Base-by-base conservation (phyloP, 2,797 vertebrate species). In the Hippopotamyrus pictus region DNA sequence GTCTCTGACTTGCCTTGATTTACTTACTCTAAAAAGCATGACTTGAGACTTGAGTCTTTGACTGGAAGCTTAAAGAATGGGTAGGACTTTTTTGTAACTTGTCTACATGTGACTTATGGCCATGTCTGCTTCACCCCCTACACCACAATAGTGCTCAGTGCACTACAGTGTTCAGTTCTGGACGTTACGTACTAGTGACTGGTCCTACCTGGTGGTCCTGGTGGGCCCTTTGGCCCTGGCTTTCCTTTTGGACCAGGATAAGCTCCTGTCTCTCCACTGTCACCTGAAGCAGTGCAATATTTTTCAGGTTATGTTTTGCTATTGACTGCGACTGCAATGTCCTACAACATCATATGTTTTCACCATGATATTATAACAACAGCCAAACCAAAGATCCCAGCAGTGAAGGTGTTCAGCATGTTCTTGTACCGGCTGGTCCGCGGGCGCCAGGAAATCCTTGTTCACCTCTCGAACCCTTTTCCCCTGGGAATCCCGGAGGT, bases 151-250 rank as follows among this genome's bases (percentile, higher is more conserved):
- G 82, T 50, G 19, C 3, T 51, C 82, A 84, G 8, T 44, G 29
- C 5, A n/a, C 73, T 44, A 41, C 73, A 79, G 17, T 82, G 41
- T 82, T 82, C 6, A 82, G 41, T 46, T 73, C 14, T 73, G 69
- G 33, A 33, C 41, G 14, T 17, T 73, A 17, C 14, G 2, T 46
- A n/a, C 50, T 53, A 48, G 33, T 50, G 25, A 25, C 3, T 29
- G 46, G 9, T 85, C 46, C 84, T 91, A 97, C 97, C 97, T 96
- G 91, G 94, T 73, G 91, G 90, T 79, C 97, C 97, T 14, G 93
- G 92, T 65, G 93, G 95, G 92, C 98, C 98, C 5, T 84, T 91
- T 90, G 25, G 9, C 14, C 83, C 83, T 4, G 48, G 83, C 22
- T 85, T 5, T 29, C 83, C 83, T 85, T 85, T 85, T 50, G 48